Percentiles rank a stretch among this genome's conserved stretches.
phyloP scores from a whole-genome alignment of 2,888 invertebrate species.

The Sympetrum striolatum region DNA sequence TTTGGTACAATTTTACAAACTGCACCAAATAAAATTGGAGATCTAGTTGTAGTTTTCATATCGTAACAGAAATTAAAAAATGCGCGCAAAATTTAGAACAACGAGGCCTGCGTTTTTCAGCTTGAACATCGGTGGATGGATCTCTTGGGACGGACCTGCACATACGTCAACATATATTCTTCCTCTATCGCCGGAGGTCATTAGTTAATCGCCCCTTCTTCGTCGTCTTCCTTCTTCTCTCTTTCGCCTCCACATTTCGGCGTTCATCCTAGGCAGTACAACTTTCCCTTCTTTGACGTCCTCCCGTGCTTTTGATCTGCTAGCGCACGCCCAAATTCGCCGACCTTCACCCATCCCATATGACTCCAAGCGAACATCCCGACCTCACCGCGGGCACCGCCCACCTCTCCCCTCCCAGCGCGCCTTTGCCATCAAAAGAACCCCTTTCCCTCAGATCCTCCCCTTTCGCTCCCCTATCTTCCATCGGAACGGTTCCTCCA shows the following conservation, averaged over 20 bases:
- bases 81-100: no score
- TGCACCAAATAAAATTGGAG: no score
- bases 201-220: not conserved
- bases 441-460: not conserved
- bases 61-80: no score
- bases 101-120: no score
- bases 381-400: not conserved
- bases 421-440: not conserved
- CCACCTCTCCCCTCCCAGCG: not conserved
- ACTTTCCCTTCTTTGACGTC: not conserved
- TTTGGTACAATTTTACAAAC: no score
- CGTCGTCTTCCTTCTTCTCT: not conserved
- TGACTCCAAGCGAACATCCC: not conserved
- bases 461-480: not conserved
- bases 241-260: not conserved
- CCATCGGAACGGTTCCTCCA: constrained; percentile 8
- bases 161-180: no score
- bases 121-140: no score
- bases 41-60: no score
- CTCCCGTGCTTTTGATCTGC: not conserved
- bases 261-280: not conserved
- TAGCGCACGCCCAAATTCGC: not conserved
- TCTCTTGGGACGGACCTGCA: no score
- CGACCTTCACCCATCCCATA: not conserved
- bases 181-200: not conserved